Evolutionary conservation across 2,888 invertebrate genomes (phyloP), one percentile per base, ranked within the genome.

Genomic region (Laothoe populi): DNA sequence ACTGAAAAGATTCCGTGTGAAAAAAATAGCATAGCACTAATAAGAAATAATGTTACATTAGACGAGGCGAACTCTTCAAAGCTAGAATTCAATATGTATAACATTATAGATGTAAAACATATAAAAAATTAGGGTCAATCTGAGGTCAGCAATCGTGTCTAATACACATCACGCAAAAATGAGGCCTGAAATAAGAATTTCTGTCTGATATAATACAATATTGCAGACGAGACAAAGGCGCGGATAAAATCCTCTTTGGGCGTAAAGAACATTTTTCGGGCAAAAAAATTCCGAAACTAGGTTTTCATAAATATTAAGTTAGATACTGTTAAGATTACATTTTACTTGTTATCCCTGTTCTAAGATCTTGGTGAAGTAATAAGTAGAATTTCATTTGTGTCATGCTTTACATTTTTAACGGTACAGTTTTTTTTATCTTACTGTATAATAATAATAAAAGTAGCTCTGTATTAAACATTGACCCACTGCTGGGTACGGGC

Each of bases 241-340:
- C 10, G 35, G 35, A 11, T 35, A 53, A 35, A 53, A 35, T 11
- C 35, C 31, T 19, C 19, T 35, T 53, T 21, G 53, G 35, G 35
- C 53, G 35, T 35, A 19, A 31, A 53, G 24, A 48, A 48, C 11
- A 35, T 53, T 53, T 35, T 31, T 11, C 10, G 31, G 53, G 11
- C 19, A 31, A 53, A 19, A 35, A 44, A 19, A 10, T 46, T 24
- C 4, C 53, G 11, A 19, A 19, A 11, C 11, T 53, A 53, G 19
- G 10, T 19, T 53, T 21, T 19, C 53, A 35, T 53, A 53, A 53
- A 53, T 53, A 53, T 53, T 35, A 31, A 19, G 53, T 19, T 35
- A 10, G 3, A 35, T 19, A 11, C n/a, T n/a, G 16, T 53, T 53
- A 19, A 53, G 35, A 53, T 53, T 35, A 35, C 19, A 53, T 35